These are phyloP conservation scores for Tachypleus tridentatus DNA, from an alignment of 1,140 invertebrate species.

Conservation along the genomic window DNA sequence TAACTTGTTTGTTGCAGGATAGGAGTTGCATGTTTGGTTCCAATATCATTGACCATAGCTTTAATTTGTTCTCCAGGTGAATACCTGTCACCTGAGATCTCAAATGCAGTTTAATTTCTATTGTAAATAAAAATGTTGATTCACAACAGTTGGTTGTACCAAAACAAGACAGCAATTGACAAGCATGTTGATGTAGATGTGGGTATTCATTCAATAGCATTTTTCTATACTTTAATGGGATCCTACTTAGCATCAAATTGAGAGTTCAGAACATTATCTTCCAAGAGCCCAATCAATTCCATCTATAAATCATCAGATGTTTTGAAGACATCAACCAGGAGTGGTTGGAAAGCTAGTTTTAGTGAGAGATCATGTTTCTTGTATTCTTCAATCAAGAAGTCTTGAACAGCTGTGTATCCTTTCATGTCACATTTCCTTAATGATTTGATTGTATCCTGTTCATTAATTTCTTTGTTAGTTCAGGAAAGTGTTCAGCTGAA, in stretches of 20 bases:
- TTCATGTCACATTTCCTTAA: neutral
- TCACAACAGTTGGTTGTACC: neutral
- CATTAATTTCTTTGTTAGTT: neutral
- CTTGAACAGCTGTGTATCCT: neutral
- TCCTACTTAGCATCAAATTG: neutral
- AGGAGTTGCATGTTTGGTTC: neutral
- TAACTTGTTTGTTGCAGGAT: neutral
- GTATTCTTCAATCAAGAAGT: neutral
- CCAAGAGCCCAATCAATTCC: neutral
- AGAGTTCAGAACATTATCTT: slow-evolving; percentile 1
- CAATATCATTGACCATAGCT: neutral
- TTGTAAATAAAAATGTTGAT: slow-evolving; percentile 1
- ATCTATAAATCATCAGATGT: neutral
- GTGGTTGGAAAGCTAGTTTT: slow-evolving; percentile 1
- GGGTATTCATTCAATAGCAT: neutral
- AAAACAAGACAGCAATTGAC: neutral
- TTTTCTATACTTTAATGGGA: neutral
- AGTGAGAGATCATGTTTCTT: neutral
- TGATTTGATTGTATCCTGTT: neutral
- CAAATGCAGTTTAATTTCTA: neutral
- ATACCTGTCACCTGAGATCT: neutral
- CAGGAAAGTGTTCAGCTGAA: neutral
- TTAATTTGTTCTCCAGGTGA: neutral
- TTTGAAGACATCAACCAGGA: neutral
- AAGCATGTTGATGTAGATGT: neutral